A percentile compares a stretch with the other conserved stretches of the same genome.
phyloP scores from a whole-genome alignment of 2,113 vertebrate species.

The Tyrannus savana region DNA sequence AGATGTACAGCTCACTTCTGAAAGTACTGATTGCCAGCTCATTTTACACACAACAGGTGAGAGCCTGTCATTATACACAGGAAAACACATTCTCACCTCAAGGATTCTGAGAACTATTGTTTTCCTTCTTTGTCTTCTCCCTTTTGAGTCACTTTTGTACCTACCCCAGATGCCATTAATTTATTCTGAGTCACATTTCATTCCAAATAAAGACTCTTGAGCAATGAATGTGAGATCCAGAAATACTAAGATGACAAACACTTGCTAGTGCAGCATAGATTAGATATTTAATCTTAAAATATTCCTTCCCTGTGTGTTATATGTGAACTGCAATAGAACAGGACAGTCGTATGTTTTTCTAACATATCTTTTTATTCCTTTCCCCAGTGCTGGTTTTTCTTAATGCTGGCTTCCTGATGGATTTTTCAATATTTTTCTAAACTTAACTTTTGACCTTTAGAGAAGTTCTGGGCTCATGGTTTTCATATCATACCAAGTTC shows the following conservation, averaged over 20 bases:
- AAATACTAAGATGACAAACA: slow-evolving; percentile 25
- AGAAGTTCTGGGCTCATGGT: background rate
- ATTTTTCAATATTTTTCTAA: background rate
- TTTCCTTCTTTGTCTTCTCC: background rate
- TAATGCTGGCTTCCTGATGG: background rate
- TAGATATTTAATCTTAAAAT: background rate
- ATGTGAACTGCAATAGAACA: background rate
- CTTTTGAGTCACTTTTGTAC: background rate
- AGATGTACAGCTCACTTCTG: background rate
- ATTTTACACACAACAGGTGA: background rate
- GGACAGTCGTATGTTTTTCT: background rate
- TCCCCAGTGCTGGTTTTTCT: background rate
- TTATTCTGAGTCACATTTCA: slow-evolving; percentile 13
- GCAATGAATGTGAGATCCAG: background rate
- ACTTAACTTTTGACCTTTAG: slow-evolving; percentile 41
- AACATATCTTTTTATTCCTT: background rate
- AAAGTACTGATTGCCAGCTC: background rate
- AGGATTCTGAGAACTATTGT: background rate
- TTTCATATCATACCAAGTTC: background rate
- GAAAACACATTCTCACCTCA: background rate
- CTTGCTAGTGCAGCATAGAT: background rate
- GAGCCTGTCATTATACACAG: background rate
- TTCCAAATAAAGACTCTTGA: slow-evolving; percentile 26
- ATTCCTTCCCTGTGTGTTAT: background rate
- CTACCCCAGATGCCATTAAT: background rate